phyloP scores from a whole-genome alignment of 2,797 vertebrate genomes.

The Taenioides sp. region DNA sequence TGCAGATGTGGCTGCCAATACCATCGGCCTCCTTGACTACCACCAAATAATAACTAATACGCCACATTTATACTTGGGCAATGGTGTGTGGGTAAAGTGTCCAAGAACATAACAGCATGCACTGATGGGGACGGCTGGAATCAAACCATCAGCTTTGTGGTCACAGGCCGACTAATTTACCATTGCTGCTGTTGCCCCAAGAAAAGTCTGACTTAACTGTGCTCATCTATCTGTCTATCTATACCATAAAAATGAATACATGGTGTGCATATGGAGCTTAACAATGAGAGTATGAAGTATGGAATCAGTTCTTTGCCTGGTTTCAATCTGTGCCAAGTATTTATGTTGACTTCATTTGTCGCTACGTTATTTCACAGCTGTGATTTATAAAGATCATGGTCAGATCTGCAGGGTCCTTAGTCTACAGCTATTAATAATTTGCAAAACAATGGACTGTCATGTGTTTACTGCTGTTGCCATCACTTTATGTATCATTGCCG shows the following conservation, averaged over 20 bases:
- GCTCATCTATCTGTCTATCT: no score
- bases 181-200: background rate
- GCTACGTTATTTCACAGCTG: conserved; percentile 23
- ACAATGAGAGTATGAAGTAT: background rate
- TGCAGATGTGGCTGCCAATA: no score
- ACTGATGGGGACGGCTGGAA: background rate
- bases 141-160: background rate
- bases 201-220: background rate
- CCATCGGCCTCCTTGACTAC: no score
- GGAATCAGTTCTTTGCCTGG: conserved; percentile 13
- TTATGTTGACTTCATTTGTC: conserved; percentile 43
- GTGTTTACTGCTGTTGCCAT: conserved; percentile 30
- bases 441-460: conserved; percentile 48
- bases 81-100: background rate
- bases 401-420: conserved; percentile 31
- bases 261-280: background rate
- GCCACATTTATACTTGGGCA: background rate
- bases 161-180: background rate
- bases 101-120: background rate
- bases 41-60: no score
- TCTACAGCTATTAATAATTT: conserved; percentile 46
- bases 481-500: conserved; percentile 47
- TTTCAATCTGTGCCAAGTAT: conserved; percentile 27
- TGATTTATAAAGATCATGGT: conserved; percentile 36
- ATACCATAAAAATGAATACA: background rate